Conservation (phyloP, 1,140 invertebrate species). For the Anastrepha obliqua region DNA sequence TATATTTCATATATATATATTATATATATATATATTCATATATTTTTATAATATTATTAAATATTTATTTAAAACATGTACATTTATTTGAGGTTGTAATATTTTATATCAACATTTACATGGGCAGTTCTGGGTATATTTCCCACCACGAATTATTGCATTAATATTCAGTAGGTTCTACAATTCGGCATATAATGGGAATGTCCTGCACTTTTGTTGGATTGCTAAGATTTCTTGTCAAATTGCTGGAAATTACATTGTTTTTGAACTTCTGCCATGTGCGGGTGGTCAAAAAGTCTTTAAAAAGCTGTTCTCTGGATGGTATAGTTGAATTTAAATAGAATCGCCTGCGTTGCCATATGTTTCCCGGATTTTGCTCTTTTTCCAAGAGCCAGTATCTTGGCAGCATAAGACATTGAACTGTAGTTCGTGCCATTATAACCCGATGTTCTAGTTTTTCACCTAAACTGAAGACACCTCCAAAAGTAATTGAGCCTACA, state of each 20-base stretch:
- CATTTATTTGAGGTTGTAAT: too few species aligned
- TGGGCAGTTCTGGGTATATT: too few species aligned
- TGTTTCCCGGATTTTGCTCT: slow-evolving; percentile 77
- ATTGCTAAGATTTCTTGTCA: slow-evolving; percentile 36
- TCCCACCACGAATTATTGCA: too few species aligned
- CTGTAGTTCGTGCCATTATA: slow-evolving; percentile 75
- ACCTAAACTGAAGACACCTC: slow-evolving; percentile 74
- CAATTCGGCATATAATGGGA: slow-evolving; percentile 70
- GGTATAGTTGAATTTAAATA: slow-evolving; percentile 78
- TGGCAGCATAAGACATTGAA: slow-evolving; percentile 77
- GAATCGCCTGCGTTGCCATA: slow-evolving; percentile 77
- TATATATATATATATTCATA: too few species aligned
- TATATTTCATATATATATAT: too few species aligned
- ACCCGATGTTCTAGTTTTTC: slow-evolving; percentile 76
- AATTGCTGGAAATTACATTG: slow-evolving; percentile 69
- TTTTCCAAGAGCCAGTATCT: slow-evolving; percentile 77
- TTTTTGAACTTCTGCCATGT: slow-evolving; percentile 76
- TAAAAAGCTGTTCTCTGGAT: slow-evolving; percentile 74
- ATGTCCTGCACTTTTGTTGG: slow-evolving; percentile 63
- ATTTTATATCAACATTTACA: too few species aligned
- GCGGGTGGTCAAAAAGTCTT: slow-evolving; percentile 74
- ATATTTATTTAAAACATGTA: too few species aligned
- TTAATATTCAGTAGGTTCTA: slow-evolving; percentile 58
- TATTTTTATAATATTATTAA: too few species aligned
- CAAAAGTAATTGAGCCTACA: slow-evolving; percentile 68